These are phyloP conservation scores for Papilio glaucus DNA, from an alignment of 1,140 invertebrate genomes.

Conservation along the genomic window DNA sequence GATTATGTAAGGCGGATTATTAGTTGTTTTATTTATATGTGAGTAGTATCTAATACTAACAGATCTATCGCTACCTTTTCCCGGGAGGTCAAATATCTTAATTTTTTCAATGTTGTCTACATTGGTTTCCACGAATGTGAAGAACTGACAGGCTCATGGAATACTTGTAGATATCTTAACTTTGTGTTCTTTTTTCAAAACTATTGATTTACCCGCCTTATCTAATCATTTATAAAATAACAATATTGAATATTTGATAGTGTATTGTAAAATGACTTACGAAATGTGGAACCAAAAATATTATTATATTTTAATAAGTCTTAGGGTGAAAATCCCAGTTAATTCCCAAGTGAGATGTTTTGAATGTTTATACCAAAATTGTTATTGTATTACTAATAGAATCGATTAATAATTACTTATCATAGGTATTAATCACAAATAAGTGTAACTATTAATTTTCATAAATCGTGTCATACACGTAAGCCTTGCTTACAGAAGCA, in stretches of 20 bases:
- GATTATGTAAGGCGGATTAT: not conserved
- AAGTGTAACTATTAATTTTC: not conserved
- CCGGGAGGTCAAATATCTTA: too few relatives aligned
- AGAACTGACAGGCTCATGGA: too few relatives aligned
- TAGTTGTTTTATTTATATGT: too few relatives aligned
- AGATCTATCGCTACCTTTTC: too few relatives aligned
- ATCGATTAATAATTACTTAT: conserved; percentile 7
- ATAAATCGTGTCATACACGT: too few relatives aligned
- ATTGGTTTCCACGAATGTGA: too few relatives aligned
- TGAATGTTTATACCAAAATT: conserved; percentile 52
- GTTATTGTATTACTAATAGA: conserved; percentile 50
- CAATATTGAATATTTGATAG: conserved; percentile 31
- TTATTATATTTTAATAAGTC: conserved; percentile 50
- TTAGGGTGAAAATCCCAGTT: conserved; percentile 38
- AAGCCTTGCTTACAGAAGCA: too few relatives aligned
- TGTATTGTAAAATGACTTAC: conserved; percentile 38
- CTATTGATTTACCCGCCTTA: not conserved
- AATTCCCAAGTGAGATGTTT: conserved; percentile 63
- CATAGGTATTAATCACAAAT: not conserved
- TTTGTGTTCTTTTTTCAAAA: not conserved
- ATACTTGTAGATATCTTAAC: too few relatives aligned
- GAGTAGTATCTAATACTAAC: too few relatives aligned
- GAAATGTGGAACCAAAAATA: conserved; percentile 58
- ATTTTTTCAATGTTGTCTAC: too few relatives aligned
- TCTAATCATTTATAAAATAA: conserved; percentile 16